These are phyloP conservation scores for Nothobranchius furzeri DNA, from an alignment of 2,113 vertebrate species.

Conservation along the genomic window DNA sequence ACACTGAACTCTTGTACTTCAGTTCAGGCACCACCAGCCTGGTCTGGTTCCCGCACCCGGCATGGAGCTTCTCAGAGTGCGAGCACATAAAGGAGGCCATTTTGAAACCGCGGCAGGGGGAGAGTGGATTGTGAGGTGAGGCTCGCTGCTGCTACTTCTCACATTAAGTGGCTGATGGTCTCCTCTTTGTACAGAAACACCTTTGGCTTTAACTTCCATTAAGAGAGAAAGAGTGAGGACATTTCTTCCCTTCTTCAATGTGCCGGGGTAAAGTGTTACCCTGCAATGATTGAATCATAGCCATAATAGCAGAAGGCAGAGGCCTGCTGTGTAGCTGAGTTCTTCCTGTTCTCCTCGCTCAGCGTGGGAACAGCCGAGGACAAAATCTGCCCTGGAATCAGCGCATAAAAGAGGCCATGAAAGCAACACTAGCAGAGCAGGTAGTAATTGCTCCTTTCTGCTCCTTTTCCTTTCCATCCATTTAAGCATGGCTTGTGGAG, in stretches of 20 bases:
- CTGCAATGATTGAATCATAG: slow-evolving; percentile 71
- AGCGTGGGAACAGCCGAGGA: slow-evolving; percentile 67
- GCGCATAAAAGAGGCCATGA: slow-evolving; percentile 55
- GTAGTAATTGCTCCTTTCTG: slow-evolving; percentile 62
- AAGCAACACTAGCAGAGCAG: slow-evolving; percentile 47
- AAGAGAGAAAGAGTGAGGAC: slow-evolving; percentile 41
- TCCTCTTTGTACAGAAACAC: slow-evolving; percentile 57
- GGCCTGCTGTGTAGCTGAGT: slow-evolving; percentile 64
- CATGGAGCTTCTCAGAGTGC: slow-evolving; percentile 20
- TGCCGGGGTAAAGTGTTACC: slow-evolving; percentile 48
- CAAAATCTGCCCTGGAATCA: slow-evolving; percentile 61
- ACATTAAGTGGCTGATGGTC: slow-evolving; percentile 58
- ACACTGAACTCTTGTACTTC: slow-evolving; percentile 16
- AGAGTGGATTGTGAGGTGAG: slow-evolving; percentile 51
- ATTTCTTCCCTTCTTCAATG: slow-evolving; percentile 39
- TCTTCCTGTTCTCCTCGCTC: slow-evolving; percentile 71
- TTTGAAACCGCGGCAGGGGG: slow-evolving; percentile 53
- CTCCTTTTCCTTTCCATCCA: slow-evolving; percentile 27
- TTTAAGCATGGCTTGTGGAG: slow-evolving; percentile 20
- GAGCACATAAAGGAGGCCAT: slow-evolving; percentile 58
- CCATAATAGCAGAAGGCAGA: slow-evolving; percentile 73
- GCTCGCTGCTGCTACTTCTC: slow-evolving; percentile 49
- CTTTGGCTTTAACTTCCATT: slow-evolving; percentile 66
- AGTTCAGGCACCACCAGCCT: background rate
- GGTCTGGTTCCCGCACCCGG: slow-evolving; percentile 23